phyloP scores from a whole-genome alignment of 2,797 vertebrate genomes.

The Myripristis murdjan region DNA sequence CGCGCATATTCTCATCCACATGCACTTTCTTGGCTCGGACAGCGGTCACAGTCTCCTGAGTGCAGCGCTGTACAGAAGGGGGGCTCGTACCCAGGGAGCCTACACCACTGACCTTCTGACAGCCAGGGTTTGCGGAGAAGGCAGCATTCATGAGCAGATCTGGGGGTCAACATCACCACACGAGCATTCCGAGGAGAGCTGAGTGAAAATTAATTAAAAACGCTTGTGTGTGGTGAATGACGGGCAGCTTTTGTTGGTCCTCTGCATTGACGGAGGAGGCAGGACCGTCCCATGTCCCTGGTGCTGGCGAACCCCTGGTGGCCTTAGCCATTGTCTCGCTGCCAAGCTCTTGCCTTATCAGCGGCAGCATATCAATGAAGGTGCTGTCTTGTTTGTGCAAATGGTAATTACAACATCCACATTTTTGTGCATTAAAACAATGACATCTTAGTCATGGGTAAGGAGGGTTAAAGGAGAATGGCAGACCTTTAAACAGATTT shows the following conservation, averaged over 20 bases:
- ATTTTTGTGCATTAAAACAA: conserved; percentile 95
- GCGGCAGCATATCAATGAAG: conserved; percentile 96
- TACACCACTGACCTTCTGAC: conserved; percentile 79
- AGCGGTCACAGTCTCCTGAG: conserved; percentile 69
- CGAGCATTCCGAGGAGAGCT: conserved; percentile 88
- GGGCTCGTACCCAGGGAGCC: conserved; percentile 61
- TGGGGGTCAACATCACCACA: conserved; percentile 83
- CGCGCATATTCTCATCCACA: conserved; percentile 27
- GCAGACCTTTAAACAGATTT: conserved; percentile 67
- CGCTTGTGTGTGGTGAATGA: conserved; percentile 92
- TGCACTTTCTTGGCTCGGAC: conserved; percentile 54
- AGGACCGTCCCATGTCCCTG: conserved; percentile 92
- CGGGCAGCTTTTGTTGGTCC: conserved; percentile 92
- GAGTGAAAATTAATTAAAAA: conserved; percentile 99
- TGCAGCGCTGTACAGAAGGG: conserved; percentile 46
- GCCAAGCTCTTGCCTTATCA: conserved; percentile 89
- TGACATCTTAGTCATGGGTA: conserved; percentile 76
- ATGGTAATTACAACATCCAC: conserved; percentile 99
- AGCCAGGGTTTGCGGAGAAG: conserved; percentile 74
- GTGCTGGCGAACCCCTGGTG: conserved; percentile 82
- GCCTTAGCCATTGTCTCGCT: conserved; percentile 92
- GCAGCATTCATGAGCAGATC: conserved; percentile 81
- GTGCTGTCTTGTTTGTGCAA: conserved; percentile 90
- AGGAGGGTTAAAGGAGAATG: conserved; percentile 49
- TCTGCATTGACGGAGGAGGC: conserved; percentile 92